Percentiles rank a stretch among this genome's conserved stretches.
These are phyloP conservation scores for Drosophila gaucha DNA, from an alignment of 2,888 invertebrate species.

Conservation along the genomic window DNA sequence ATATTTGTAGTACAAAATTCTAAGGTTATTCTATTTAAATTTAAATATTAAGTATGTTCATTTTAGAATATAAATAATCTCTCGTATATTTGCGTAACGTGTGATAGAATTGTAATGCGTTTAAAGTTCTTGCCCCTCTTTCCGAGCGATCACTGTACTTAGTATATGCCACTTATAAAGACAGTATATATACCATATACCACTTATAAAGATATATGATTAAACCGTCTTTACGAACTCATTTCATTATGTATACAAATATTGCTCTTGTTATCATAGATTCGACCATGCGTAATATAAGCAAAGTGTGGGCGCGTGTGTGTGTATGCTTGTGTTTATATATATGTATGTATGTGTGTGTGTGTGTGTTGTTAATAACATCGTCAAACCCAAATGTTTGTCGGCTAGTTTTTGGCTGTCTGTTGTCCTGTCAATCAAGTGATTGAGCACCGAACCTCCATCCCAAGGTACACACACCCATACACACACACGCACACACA, in stretches of 20 bases:
- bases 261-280: background rate
- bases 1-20: too few species aligned
- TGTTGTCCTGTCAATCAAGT: conserved; percentile 68
- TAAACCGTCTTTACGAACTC: conserved; percentile 14
- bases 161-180: background rate
- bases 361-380: conserved; percentile 48
- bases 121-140: background rate
- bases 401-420: conserved; percentile 46
- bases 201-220: conserved; percentile 5
- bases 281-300: conserved; percentile 8
- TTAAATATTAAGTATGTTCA: too few species aligned
- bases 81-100: too few species aligned
- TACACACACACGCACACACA: background rate
- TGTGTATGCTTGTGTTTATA: background rate
- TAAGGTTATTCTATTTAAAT: too few species aligned
- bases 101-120: too few species aligned
- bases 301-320: conserved; percentile 7
- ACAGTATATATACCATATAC: background rate
- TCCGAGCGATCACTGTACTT: background rate
- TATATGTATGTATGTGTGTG: conserved; percentile 8
- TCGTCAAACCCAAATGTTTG: conserved; percentile 50
- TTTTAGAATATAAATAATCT: too few species aligned
- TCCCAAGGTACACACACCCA: background rate
- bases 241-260: conserved; percentile 42
- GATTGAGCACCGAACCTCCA: conserved; percentile 61